phyloP scores from a whole-genome alignment of 2,888 invertebrate species.

The Acrocera orbiculus region DNA sequence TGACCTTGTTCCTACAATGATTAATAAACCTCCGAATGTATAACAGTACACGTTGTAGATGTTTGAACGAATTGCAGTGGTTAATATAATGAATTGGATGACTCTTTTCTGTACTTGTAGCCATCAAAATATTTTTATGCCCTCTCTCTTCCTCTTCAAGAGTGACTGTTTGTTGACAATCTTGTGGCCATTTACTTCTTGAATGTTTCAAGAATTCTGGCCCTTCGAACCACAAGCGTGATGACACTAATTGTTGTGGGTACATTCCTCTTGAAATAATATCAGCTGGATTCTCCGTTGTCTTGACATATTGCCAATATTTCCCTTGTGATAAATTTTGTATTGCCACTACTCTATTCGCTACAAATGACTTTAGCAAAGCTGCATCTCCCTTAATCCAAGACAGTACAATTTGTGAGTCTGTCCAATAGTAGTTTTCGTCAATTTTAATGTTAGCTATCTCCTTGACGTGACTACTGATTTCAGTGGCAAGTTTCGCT shows the following conservation, averaged over 20 bases:
- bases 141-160: too few species aligned
- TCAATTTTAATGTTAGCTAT: not conserved
- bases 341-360: slow-evolving; percentile 18
- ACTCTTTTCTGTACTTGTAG: too few species aligned
- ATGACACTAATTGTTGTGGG: not conserved
- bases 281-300: not conserved
- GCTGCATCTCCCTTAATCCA: slow-evolving; percentile 11
- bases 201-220: too few species aligned
- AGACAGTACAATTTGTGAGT: slow-evolving; percentile 12
- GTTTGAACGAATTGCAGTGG: too few species aligned
- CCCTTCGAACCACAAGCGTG: too few species aligned
- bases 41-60: too few species aligned
- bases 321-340: slow-evolving; percentile 7
- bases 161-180: too few species aligned
- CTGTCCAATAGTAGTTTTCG: slow-evolving; percentile 11
- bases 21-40: too few species aligned
- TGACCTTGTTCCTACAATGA: too few species aligned
- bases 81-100: too few species aligned
- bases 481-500: slow-evolving; percentile 4
- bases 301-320: not conserved
- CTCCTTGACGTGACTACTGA: not conserved
- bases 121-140: too few species aligned
- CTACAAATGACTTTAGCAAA: slow-evolving; percentile 12
- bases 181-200: too few species aligned
- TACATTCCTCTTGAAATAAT: not conserved